These are phyloP conservation scores for Folsomia manolachei DNA, from an alignment of 2,888 invertebrate species.

Conservation along the genomic window DNA sequence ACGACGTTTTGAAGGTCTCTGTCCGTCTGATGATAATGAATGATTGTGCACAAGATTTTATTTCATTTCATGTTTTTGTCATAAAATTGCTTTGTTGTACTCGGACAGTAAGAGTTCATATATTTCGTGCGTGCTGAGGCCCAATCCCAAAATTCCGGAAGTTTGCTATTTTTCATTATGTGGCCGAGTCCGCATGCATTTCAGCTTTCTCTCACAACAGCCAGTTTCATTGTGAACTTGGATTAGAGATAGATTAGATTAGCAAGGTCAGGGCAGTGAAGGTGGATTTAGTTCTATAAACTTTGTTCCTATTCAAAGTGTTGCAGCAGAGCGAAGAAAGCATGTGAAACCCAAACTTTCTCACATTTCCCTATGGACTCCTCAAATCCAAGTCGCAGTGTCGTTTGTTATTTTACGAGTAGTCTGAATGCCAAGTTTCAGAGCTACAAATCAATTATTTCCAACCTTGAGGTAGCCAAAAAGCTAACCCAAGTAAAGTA, in stretches of 20 bases:
- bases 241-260: not conserved
- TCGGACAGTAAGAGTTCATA: not conserved
- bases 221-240: not conserved
- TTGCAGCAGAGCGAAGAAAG: not conserved
- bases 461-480: slow-evolving; percentile 6
- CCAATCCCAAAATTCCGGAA: slow-evolving; percentile 10
- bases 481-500: not conserved
- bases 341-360: not conserved
- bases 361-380: not conserved
- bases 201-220: no score
- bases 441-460: slow-evolving; percentile 21
- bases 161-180: not conserved
- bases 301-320: not conserved
- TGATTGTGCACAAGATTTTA: no score
- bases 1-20: no score
- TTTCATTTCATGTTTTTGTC: no score
- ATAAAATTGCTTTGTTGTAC: no score
- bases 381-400: not conserved
- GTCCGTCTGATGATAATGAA: no score
- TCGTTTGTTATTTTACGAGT: no score
- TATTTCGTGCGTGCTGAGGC: not conserved
- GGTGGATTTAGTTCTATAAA: not conserved
- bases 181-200: no score
- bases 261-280: not conserved
- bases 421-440: no score